These are phyloP conservation scores for Nycticebus coucang DNA, from an alignment of 2,113 vertebrate genomes.

Conservation along the genomic window DNA sequence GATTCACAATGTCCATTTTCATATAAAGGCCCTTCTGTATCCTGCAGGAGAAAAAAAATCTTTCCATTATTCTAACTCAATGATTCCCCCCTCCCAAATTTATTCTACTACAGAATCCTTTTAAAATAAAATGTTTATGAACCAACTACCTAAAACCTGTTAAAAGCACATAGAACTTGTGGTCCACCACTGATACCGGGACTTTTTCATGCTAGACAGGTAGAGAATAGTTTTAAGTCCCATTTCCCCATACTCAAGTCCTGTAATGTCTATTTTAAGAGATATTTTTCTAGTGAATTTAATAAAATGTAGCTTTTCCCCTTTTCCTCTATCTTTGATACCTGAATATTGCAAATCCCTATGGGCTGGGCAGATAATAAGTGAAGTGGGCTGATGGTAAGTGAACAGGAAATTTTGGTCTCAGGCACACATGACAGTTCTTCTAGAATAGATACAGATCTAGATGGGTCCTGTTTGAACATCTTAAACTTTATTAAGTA, in stretches of 20 bases:
- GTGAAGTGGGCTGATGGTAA: neutral
- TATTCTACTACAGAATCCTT: neutral
- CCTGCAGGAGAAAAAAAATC: neutral
- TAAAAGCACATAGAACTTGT: neutral
- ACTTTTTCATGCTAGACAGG: neutral
- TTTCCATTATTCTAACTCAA: neutral
- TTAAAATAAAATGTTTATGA: neutral
- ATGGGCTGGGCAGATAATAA: neutral
- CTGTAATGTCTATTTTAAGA: slow-evolving; percentile 15
- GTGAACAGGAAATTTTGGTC: neutral
- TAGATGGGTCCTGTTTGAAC: neutral
- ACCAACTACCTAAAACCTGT: neutral
- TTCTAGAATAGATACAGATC: neutral
- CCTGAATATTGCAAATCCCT: neutral
- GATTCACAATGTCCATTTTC: neutral
- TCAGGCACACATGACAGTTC: neutral
- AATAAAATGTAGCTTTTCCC: neutral
- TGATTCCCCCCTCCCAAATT: neutral
- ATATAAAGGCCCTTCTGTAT: neutral
- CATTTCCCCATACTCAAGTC: neutral
- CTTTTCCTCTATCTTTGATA: neutral
- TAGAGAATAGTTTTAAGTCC: neutral
- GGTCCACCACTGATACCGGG: neutral
- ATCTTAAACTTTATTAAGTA: neutral
- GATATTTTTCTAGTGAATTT: neutral